phyloP scores from a whole-genome alignment of 2,113 vertebrate species.

The Phainopepla nitens region DNA sequence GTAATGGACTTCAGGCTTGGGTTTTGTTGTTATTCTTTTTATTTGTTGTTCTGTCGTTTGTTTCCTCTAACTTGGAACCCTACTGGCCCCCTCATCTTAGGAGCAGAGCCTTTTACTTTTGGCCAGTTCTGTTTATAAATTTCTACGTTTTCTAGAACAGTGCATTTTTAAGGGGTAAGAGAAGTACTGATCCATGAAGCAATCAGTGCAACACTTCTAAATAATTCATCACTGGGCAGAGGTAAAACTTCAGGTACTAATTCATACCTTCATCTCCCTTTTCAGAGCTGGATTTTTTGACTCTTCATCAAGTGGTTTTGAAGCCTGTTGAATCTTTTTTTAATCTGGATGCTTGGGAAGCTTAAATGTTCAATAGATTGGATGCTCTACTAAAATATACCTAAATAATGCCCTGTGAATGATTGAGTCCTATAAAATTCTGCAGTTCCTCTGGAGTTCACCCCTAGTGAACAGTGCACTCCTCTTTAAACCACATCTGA shows the following conservation, averaged over 20 bases:
- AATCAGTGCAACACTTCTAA: not conserved
- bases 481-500: constrained; percentile 34
- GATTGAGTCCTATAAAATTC: not conserved
- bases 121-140: not conserved
- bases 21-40: not conserved
- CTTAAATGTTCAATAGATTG: not conserved
- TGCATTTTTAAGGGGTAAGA: not conserved
- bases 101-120: not conserved
- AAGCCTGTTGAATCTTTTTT: not conserved
- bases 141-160: not conserved
- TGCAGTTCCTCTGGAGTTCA: not conserved
- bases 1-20: not conserved
- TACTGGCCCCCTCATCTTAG: not conserved
- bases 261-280: not conserved
- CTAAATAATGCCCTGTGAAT: not conserved
- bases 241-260: not conserved
- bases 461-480: not conserved
- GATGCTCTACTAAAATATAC: not conserved
- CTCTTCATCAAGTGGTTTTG: not conserved
- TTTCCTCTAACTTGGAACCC: not conserved
- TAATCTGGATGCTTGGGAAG: not conserved
- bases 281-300: not conserved
- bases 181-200: not conserved
- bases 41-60: not conserved
- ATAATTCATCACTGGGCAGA: constrained; percentile 5